Evolutionary conservation across 2,113 vertebrate genomes (phyloP).

Genomic region (Rana temporaria): DNA sequence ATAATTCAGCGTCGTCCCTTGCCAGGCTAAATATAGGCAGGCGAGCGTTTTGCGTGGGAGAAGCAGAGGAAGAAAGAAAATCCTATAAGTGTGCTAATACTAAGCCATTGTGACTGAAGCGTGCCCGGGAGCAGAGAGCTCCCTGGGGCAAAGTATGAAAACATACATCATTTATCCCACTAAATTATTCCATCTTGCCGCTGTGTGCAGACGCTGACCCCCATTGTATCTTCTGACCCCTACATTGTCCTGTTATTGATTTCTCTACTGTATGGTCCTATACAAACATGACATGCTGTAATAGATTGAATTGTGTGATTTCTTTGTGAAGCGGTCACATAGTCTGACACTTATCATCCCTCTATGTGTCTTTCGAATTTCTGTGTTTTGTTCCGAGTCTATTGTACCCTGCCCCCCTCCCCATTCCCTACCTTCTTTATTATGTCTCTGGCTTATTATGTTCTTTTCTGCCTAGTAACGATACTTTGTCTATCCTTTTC

Average conservation of each 20-base stretch:
- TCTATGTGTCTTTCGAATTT: not conserved
- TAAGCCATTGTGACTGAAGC: slow-evolving; percentile 4
- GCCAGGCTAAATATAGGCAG: slow-evolving; percentile 49
- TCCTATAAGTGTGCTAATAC: slow-evolving; percentile 19
- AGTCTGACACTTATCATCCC: not conserved
- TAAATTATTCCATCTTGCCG: slow-evolving; percentile 21
- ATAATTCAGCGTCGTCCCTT: slow-evolving; percentile 49
- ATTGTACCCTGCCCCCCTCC: not conserved
- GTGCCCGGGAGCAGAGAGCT: not conserved
- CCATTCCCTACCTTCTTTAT: not conserved
- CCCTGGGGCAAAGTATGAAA: slow-evolving; percentile 16
- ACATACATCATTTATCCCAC: slow-evolving; percentile 15
- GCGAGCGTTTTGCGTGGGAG: slow-evolving; percentile 33
- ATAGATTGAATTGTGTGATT: slow-evolving; percentile 23
- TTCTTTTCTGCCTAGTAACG: too few relatives aligned
- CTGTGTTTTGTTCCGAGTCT: not conserved
- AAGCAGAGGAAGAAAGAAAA: not conserved
- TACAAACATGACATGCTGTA: not conserved
- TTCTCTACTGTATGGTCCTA: not conserved
- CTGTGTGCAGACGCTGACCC: slow-evolving; percentile 2
- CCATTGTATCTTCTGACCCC: slow-evolving; percentile 14
- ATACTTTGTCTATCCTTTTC: too few relatives aligned
- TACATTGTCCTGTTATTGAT: slow-evolving; percentile 13
- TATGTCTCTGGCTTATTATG: too few relatives aligned
- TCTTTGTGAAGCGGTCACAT: not conserved